A percentile compares a stretch with the other conserved stretches of the same genome.
phyloP scores from a whole-genome alignment of 2,113 vertebrate species.

The Lycaon pictus region DNA sequence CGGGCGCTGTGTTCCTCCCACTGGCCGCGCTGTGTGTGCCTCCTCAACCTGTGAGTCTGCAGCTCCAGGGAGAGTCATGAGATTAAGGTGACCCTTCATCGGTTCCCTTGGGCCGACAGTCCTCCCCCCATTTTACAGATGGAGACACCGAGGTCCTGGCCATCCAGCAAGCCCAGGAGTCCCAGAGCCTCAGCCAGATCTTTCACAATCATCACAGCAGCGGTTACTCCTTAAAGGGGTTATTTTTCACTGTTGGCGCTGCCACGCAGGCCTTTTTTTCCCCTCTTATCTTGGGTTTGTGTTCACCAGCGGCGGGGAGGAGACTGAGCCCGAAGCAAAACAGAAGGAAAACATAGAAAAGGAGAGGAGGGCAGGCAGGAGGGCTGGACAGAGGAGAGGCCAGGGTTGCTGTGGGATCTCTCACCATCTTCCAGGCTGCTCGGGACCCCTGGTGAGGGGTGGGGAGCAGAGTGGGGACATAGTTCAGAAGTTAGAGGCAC shows the following conservation, averaged over 20 bases:
- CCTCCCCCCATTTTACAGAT: not conserved
- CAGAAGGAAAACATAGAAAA: conserved; percentile 34
- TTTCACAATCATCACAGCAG: not conserved
- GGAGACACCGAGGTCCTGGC: not conserved
- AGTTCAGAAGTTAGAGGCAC: not conserved
- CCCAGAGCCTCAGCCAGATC: not conserved
- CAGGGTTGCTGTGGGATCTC: not conserved
- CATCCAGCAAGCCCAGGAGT: not conserved
- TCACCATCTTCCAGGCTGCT: not conserved
- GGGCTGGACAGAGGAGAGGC: not conserved
- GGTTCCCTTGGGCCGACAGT: not conserved
- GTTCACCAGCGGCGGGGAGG: not conserved
- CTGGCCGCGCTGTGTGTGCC: accelerated
- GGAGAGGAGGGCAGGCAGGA: not conserved
- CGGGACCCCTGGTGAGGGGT: not conserved
- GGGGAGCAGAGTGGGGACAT: accelerated
- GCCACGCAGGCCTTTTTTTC: not conserved
- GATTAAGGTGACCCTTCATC: not conserved
- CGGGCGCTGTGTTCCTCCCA: no score
- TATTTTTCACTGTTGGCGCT: conserved; percentile 34
- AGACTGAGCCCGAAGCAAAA: not conserved
- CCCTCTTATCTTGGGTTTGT: not conserved
- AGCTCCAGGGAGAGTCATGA: not conserved
- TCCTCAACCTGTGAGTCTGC: not conserved
- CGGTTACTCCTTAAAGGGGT: conserved; percentile 37